Evolutionary conservation across 2,888 invertebrate species (phyloP), one percentile per base, ranked within the genome.

Genomic region (Boloria selene): DNA sequence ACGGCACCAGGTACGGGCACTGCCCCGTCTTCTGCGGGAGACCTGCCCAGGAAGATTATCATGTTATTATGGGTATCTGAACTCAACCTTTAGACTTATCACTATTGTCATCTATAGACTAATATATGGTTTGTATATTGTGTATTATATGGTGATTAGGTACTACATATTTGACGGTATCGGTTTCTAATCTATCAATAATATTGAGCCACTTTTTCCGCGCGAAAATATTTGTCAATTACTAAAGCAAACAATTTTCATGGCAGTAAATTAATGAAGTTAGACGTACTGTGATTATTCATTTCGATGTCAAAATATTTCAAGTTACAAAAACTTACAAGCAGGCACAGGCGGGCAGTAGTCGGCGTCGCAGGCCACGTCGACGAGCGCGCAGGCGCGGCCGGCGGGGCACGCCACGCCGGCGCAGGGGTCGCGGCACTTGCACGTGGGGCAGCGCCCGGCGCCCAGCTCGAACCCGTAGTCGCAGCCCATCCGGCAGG

Each of bases 271-370:
- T 14, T 16, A 49, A 49, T 7, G n/a, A n/a, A n/a, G n/a, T 49
- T 4, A 22, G 22, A 1, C 22, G 22, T 22, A n/a, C 16, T 14
- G 3, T 13, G 16, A 14, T 6, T 47, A 47, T 47, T 16, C 3
- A 47, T 47, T n/a, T 47, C n/a, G 3, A n/a, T 1, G 45, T 45
- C 3, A 45, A 16, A 31, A 31, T 31, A 31, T 7, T 31, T 31
- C 3, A 13, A 7, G n/a, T n/a, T n/a, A n/a, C n/a, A 17, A 50
- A 13, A 42, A 89, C 93, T 93, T 75, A 94, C 96, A 96, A 14
- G 96, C 96, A 13, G 97, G 97, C 2, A 97, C 96, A 0, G 97
- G 96, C 0, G 97, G 96, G 78, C 97, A 97, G 75, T 96, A 96
- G 63, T 96, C 96, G 31, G 95, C 95, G 74, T 96, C 96, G 75